Evolutionary conservation across 1,140 invertebrate genomes (phyloP).

Genomic region (Gonioctena quinquepunctata): DNA sequence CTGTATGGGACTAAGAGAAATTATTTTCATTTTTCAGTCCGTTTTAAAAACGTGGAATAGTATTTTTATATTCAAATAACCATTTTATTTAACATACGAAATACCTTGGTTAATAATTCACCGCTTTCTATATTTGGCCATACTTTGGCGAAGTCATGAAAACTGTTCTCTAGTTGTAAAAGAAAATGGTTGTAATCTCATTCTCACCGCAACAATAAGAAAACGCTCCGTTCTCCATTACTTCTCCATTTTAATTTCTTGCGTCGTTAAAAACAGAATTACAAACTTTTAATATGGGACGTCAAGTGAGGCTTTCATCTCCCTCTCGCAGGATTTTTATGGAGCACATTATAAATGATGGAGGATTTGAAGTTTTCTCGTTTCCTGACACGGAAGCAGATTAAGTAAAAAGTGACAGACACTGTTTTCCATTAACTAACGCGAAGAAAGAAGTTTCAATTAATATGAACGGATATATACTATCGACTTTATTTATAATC

Average conservation of each 20-base stretch:
- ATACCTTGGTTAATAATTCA: no score
- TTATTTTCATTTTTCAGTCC: no score
- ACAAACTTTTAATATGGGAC: conserved; percentile 5
- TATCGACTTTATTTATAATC: not conserved
- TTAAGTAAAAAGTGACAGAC: conserved; percentile 31
- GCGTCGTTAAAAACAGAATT: conserved; percentile 13
- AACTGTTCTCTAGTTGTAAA: not conserved
- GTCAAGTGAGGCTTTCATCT: conserved; percentile 12
- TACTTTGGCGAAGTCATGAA: no score
- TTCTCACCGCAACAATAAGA: not conserved
- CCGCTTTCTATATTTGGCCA: no score
- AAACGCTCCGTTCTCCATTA: not conserved
- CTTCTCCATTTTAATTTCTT: conserved; percentile 2
- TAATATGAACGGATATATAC: not conserved
- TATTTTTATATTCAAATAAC: no score
- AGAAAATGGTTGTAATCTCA: not conserved
- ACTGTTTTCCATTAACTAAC: conserved; percentile 31
- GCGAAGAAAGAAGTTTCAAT: conserved; percentile 30
- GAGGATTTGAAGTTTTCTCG: conserved; percentile 30
- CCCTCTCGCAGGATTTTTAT: conserved; percentile 12
- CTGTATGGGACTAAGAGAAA: no score
- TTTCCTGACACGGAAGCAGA: conserved; percentile 29
- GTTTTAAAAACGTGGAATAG: no score
- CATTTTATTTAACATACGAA: no score
- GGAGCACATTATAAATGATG: conserved; percentile 24